Evolutionary conservation across 2,797 vertebrate species (phyloP).

Genomic region (Acrocephalus scirpaceus): DNA sequence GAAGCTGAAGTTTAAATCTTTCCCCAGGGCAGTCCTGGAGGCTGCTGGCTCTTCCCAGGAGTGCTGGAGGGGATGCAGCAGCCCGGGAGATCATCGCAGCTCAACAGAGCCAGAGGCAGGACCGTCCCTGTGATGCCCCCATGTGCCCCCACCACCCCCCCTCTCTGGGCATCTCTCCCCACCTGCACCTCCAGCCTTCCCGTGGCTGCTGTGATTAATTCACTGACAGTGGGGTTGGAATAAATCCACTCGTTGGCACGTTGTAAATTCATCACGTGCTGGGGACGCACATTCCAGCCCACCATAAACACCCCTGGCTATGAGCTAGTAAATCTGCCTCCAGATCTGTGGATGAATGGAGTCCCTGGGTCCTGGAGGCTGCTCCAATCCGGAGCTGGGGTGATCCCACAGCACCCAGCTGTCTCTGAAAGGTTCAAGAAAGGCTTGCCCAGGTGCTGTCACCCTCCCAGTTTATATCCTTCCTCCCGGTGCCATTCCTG

Average conservation of each 20-base stretch:
- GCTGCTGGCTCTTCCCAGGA: background rate
- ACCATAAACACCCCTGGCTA: conserved; percentile 58
- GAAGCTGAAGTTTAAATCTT: background rate
- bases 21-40: background rate
- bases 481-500: background rate
- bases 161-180: background rate
- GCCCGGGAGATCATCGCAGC: accelerated
- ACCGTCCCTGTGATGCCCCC: accelerated
- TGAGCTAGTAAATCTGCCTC: conserved; percentile 35
- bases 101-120: background rate
- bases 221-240: conserved; percentile 3
- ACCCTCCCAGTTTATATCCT: background rate
- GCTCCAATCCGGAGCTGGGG: accelerated
- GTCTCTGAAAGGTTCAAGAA: background rate
- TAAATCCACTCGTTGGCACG: conserved; percentile 57
- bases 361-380: background rate
- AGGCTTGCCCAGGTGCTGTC: accelerated
- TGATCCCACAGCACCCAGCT: background rate
- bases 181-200: background rate
- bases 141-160: accelerated
- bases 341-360: background rate
- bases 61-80: background rate
- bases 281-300: background rate
- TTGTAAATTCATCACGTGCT: conserved; percentile 59
- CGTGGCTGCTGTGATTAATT: background rate